Conservation (phyloP, 1,140 invertebrate species). For the Hylaeus anthracinus region DNA sequence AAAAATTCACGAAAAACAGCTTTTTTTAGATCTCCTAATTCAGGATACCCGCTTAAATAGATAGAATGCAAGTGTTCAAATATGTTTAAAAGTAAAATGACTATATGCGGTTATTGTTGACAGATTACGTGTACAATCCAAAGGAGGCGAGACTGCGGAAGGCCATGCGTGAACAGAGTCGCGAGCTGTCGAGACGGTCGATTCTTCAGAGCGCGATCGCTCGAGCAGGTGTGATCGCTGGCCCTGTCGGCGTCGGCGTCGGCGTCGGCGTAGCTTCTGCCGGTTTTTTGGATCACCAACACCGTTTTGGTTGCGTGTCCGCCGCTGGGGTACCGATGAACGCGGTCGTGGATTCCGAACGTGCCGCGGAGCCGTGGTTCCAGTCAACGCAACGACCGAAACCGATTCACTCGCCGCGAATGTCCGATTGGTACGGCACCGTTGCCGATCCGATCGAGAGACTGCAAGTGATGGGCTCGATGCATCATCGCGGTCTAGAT, state of each 20-base stretch:
- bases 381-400: slow-evolving; percentile 73
- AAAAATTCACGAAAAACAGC: too few relatives aligned
- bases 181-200: slow-evolving; percentile 76
- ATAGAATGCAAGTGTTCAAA: too few relatives aligned
- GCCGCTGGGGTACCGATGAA: slow-evolving; percentile 64
- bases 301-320: slow-evolving; percentile 67
- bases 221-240: slow-evolving; percentile 46
- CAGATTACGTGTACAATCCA: slow-evolving; percentile 86
- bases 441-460: slow-evolving; percentile 53
- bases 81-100: background rate
- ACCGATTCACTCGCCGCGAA: slow-evolving; percentile 74
- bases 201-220: slow-evolving; percentile 71
- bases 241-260: slow-evolving; percentile 13
- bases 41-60: too few relatives aligned
- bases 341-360: slow-evolving; percentile 64
- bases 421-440: slow-evolving; percentile 59
- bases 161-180: slow-evolving; percentile 82
- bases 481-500: slow-evolving; percentile 76
- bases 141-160: slow-evolving; percentile 84
- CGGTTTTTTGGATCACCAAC: slow-evolving; percentile 58
- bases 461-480: slow-evolving; percentile 73
- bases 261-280: background rate
- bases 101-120: slow-evolving; percentile 49
- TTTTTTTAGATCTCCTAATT: too few relatives aligned
- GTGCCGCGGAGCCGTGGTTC: slow-evolving; percentile 76